Base-by-base conservation (phyloP, 2,797 vertebrate species). In the Somateria mollissima region DNA sequence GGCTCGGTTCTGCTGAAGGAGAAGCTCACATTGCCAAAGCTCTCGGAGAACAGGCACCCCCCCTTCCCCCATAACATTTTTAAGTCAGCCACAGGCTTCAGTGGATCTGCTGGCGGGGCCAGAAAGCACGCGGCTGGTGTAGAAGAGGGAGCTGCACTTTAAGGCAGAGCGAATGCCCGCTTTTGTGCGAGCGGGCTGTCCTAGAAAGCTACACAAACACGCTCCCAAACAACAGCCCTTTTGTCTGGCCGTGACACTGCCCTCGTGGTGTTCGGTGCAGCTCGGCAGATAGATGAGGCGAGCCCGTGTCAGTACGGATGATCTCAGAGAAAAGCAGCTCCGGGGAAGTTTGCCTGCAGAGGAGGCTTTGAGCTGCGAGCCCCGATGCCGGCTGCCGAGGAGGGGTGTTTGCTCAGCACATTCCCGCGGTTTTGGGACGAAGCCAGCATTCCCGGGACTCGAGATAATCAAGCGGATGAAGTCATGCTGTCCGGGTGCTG, bases 391-490 rank as follows among this genome's bases (percentile, higher is more conserved):
- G 43, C 74, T 72, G 73, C 81, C 36, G 19, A 72, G 36, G 28
- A 54, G 71, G 3, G 1, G 28, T 90, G 84, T 84, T 91, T 92
- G 81, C 87, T 92, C 89, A 95, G 91, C 83, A 91, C 77, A 93
- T 92, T 92, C 43, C 92, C 34, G 18, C 28, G 76, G 89, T 93
- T 88, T 90, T 10, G 85, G 89, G 95, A 89, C 58, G 61, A 95
- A 74, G 88, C 92, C 92, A 92, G 74, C 62, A 84, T 95, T 96
- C 84, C 89, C 76, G 71, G 84, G 82, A 70, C 74, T 93, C 28
- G 0, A 84, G 51, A 87, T 91, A 90, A 94, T 41, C 79, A 92
- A 94, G 91, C 60, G 91, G 91, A 96, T 93, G 92, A 97, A 96
- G 85, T 95, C 71, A 95, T 78, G 66, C 67, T 60, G 65, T 58